These are phyloP conservation scores for Plebejus melissa DNA, from an alignment of 2,888 invertebrate genomes.

Conservation along the genomic window DNA sequence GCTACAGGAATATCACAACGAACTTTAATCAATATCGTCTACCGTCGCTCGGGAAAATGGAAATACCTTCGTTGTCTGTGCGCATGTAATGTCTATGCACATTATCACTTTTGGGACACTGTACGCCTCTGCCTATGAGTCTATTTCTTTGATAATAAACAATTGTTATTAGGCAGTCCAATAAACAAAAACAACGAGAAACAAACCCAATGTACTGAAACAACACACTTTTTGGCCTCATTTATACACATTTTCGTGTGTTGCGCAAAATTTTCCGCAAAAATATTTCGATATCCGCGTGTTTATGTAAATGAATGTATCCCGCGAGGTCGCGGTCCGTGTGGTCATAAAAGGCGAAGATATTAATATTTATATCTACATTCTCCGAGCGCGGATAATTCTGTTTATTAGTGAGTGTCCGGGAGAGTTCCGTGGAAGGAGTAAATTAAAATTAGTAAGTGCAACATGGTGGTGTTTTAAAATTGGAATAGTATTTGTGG, in stretches of 20 bases:
- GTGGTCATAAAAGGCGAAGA: not conserved
- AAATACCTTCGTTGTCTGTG: too few species aligned
- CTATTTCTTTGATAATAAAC: too few species aligned
- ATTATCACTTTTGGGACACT: too few species aligned
- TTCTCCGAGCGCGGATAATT: conserved; percentile 19
- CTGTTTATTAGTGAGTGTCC: conserved; percentile 29
- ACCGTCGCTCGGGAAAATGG: too few species aligned
- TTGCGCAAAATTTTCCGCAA: not conserved
- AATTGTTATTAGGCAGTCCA: too few species aligned
- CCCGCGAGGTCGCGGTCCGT: not conserved
- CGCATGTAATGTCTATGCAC: too few species aligned
- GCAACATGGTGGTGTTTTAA: too few species aligned
- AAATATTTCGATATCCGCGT: conserved; percentile 16
- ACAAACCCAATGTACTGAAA: not conserved
- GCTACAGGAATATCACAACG: too few species aligned
- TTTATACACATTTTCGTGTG: not conserved
- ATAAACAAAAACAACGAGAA: too few species aligned
- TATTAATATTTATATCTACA: conserved; percentile 10
- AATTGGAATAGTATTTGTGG: too few species aligned
- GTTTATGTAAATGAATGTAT: conserved; percentile 15
- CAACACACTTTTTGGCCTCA: not conserved
- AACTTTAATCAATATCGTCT: too few species aligned
- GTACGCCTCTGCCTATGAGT: too few species aligned
- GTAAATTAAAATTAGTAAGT: not conserved
- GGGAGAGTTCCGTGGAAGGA: not conserved